Evolutionary conservation across 2,113 vertebrate species (phyloP).

Genomic region (Cochlearius cochlearius): DNA sequence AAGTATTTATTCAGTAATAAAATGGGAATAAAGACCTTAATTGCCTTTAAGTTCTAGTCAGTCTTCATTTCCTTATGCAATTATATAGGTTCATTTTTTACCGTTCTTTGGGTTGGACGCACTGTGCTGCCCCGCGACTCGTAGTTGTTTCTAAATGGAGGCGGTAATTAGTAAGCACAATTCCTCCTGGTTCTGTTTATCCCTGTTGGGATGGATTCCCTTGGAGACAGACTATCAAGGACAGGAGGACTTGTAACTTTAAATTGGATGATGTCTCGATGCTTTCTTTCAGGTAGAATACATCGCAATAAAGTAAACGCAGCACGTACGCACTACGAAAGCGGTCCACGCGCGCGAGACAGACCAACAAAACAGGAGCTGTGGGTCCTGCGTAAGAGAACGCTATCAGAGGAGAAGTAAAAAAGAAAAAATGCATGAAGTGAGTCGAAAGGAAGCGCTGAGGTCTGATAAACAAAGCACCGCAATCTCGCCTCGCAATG

Average conservation of each 20-base stretch:
- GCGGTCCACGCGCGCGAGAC: rapidly evolving
- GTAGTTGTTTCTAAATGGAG: neutral
- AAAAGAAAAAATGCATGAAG: neutral
- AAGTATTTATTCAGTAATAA: slow-evolving; percentile 44
- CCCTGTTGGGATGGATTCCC: neutral
- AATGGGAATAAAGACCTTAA: slow-evolving; percentile 50
- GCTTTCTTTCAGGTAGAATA: neutral
- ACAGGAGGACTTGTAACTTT: neutral
- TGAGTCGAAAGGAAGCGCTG: rapidly evolving
- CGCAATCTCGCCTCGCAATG: neutral
- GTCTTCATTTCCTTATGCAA: slow-evolving; percentile 9
- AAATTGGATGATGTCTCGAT: neutral
- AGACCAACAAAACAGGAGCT: neutral
- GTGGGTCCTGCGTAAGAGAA: neutral
- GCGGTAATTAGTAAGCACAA: slow-evolving; percentile 16
- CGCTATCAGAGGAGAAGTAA: neutral
- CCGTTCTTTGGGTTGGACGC: neutral
- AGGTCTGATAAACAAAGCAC: neutral
- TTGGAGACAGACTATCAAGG: neutral
- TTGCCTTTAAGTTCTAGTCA: slow-evolving; percentile 50
- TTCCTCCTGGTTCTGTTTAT: neutral
- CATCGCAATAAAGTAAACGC: neutral
- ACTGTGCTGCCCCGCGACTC: neutral
- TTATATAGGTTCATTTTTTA: neutral
- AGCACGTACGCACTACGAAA: neutral